Percentiles rank a stretch among this genome's conserved stretches.
Conservation (phyloP, 2,113 vertebrate species). For the Ictalurus punctatus region DNA sequence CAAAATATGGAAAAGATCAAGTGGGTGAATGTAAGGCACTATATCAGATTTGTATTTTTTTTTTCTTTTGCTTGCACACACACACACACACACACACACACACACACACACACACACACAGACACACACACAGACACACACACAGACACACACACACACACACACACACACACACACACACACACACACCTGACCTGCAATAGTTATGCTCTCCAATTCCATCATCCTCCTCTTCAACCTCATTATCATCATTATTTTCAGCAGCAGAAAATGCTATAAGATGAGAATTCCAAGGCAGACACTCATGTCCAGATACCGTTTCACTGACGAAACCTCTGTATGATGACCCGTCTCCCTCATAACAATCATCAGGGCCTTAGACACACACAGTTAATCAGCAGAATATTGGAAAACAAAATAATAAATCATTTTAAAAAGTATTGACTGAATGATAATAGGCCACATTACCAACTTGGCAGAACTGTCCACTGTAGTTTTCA, state of each 20-base stretch:
- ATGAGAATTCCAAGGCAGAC: conserved; percentile 70
- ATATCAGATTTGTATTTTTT: background rate
- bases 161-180: background rate
- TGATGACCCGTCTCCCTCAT: conserved; percentile 55
- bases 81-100: background rate
- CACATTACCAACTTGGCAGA: conserved; percentile 67
- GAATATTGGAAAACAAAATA: background rate
- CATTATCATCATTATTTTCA: background rate
- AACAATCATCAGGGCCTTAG: conserved; percentile 64
- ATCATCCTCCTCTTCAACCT: conserved; percentile 24
- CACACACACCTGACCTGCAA: conserved; percentile 61
- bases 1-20: too few relatives aligned
- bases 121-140: too few relatives aligned
- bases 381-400: background rate
- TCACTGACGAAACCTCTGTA: conserved; percentile 62
- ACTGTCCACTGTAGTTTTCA: conserved; percentile 56
- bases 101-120: background rate
- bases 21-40: background rate
- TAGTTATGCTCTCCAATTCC: conserved; percentile 63
- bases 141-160: too few relatives aligned
- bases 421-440: background rate
- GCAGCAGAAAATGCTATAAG: conserved; percentile 31
- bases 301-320: conserved; percentile 54
- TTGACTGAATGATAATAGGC: background rate
- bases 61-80: background rate